Conservation (phyloP, 2,888 invertebrate species). For the Anodontia alba region DNA sequence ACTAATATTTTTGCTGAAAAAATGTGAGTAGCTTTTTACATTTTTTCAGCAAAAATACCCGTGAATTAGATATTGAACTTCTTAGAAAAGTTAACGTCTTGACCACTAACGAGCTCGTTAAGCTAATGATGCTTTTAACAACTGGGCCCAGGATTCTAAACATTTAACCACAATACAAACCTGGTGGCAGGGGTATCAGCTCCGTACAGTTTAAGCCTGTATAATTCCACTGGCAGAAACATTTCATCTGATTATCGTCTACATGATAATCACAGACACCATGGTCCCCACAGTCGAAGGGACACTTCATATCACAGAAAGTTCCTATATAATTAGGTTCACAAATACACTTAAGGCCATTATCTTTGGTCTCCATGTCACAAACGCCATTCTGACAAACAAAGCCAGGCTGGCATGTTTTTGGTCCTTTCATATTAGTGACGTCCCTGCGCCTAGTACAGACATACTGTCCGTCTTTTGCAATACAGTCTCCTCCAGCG, state of each 20-base stretch:
- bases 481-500: constrained; percentile 45
- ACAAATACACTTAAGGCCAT: constrained; percentile 58
- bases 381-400: constrained; percentile 55
- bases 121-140: too few relatives aligned
- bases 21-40: too few relatives aligned
- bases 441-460: constrained; percentile 41
- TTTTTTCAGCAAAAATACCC: too few relatives aligned
- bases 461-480: constrained; percentile 38
- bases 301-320: constrained; percentile 60
- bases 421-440: constrained; percentile 1
- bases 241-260: constrained; percentile 38
- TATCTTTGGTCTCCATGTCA: constrained; percentile 37
- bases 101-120: too few relatives aligned
- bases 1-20: too few relatives aligned
- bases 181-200: constrained; percentile 34
- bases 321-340: constrained; percentile 64
- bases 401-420: constrained; percentile 54
- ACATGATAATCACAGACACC: constrained; percentile 52
- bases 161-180: too few relatives aligned
- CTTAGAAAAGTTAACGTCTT: too few relatives aligned
- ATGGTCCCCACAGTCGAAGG: constrained; percentile 63
- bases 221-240: constrained; percentile 60
- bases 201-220: constrained; percentile 60
- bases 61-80: too few relatives aligned
- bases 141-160: too few relatives aligned